Evolutionary conservation across 2,113 vertebrate species (phyloP).

Genomic region (Arenaria interpres): DNA sequence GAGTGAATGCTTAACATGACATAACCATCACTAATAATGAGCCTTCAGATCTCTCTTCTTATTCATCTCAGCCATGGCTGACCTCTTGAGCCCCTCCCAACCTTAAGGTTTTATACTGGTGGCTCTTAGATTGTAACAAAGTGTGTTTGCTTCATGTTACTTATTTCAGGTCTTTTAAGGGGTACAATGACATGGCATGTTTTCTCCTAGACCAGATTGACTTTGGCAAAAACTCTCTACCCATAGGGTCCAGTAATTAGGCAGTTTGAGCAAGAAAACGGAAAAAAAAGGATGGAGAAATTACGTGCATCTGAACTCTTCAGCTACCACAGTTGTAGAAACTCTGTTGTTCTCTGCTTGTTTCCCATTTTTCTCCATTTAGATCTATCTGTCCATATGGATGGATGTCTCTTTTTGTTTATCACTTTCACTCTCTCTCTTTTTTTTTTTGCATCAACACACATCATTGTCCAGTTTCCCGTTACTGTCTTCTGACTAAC

Average conservation of each 20-base stretch:
- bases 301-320: not conserved
- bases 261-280: not conserved
- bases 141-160: not conserved
- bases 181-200: not conserved
- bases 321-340: not conserved
- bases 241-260: not conserved
- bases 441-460: not conserved
- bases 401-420: not conserved
- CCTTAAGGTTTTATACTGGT: not conserved
- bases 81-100: not conserved
- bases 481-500: not conserved
- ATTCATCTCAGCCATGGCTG: not conserved
- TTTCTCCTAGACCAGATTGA: not conserved
- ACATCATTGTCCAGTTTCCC: slow-evolving; percentile 6
- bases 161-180: not conserved
- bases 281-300: not conserved
- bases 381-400: not conserved
- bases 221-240: not conserved
- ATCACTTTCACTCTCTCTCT: not conserved
- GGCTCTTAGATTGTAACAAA: not conserved
- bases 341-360: not conserved
- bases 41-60: not conserved
- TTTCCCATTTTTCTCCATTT: not conserved
- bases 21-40: not conserved
- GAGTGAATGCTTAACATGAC: not conserved